A percentile compares a stretch with the other conserved stretches of the same genome.
phyloP scores from a whole-genome alignment of 2,797 vertebrate genomes.

The Poliocrania exsul region DNA sequence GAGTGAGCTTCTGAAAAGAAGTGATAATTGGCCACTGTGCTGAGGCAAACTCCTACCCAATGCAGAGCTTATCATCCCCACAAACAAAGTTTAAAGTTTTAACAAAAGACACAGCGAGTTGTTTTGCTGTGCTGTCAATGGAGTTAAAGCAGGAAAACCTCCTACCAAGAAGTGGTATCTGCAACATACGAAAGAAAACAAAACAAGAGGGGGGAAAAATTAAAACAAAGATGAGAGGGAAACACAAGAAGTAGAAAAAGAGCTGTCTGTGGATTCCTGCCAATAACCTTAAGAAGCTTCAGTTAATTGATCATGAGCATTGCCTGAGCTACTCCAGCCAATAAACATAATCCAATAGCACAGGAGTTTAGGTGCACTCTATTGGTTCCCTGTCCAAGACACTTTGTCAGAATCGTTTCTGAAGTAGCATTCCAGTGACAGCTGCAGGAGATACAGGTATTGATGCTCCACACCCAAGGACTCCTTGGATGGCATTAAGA shows the following conservation, averaged over 20 bases:
- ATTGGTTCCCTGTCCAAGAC: neutral
- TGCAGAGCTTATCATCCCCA: neutral
- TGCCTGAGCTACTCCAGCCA: neutral
- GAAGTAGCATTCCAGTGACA: neutral
- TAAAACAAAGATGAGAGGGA: neutral
- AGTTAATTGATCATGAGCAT: neutral
- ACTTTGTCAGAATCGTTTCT: neutral
- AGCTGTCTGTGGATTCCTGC: neutral
- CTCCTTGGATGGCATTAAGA: neutral
- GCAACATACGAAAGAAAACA: neutral
- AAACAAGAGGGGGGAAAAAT: neutral
- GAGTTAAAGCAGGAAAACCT: neutral
- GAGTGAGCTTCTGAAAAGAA: neutral
- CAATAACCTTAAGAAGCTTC: neutral
- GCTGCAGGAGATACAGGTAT: neutral
- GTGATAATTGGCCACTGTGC: neutral
- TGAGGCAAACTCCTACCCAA: neutral
- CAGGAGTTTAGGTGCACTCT: neutral
- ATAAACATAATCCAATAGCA: neutral
- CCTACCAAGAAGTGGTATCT: neutral
- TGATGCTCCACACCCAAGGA: neutral
- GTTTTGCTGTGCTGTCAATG: neutral
- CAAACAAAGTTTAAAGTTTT: neutral
- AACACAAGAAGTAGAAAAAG: neutral
- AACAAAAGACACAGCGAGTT: neutral